phyloP scores from a whole-genome alignment of 2,888 invertebrate species.

The Drosophila atroscutellata region DNA sequence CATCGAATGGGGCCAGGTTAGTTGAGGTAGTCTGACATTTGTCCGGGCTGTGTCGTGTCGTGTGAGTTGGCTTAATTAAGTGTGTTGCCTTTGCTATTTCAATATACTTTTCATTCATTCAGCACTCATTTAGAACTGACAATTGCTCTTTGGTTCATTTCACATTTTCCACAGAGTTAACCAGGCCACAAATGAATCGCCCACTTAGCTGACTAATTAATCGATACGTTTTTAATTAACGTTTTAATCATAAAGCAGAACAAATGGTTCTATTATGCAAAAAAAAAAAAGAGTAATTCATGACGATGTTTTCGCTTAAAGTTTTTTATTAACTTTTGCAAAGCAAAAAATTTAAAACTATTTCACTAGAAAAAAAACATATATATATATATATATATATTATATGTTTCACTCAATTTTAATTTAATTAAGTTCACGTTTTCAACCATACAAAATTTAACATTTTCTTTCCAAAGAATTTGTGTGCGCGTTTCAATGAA shows the following conservation, averaged over 20 bases:
- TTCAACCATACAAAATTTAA: fast-evolving
- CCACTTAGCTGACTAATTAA: constrained; percentile 5
- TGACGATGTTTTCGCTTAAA: not conserved
- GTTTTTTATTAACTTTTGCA: not conserved
- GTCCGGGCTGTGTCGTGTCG: constrained; percentile 29
- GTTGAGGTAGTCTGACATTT: constrained; percentile 7
- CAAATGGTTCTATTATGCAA: not conserved
- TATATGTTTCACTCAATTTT: not conserved
- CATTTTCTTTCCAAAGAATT: not conserved
- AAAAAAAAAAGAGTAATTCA: no score
- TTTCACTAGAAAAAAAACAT: not conserved
- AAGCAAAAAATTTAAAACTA: not conserved
- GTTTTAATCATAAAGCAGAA: not conserved
- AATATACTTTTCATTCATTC: constrained; percentile 16
- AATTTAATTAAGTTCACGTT: not conserved
- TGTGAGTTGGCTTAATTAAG: constrained; percentile 67
- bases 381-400: no score
- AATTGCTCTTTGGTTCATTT: constrained; percentile 42
- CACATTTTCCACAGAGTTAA: constrained; percentile 35
- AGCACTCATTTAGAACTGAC: constrained; percentile 25
- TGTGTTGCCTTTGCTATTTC: constrained; percentile 45
- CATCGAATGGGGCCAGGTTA: constrained; percentile 6
- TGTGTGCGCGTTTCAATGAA: not conserved
- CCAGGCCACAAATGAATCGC: constrained; percentile 14
- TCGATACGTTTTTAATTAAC: not conserved